Percentiles rank a stretch among this genome's conserved stretches.
Evolutionary conservation across 2,797 vertebrate species (phyloP).

Genomic region (Aeoliscus strigatus): DNA sequence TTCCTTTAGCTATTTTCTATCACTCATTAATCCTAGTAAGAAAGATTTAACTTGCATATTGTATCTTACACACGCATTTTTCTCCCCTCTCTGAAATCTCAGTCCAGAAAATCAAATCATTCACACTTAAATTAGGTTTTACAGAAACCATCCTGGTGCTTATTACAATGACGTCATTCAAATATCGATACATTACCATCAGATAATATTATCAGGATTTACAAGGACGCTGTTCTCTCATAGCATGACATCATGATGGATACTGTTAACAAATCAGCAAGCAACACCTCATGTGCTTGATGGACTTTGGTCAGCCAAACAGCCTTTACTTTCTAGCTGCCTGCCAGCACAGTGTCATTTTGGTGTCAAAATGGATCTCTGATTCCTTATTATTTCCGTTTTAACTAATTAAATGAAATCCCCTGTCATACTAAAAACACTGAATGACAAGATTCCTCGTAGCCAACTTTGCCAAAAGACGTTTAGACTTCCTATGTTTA

Average conservation of each 20-base stretch:
- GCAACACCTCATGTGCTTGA: neutral
- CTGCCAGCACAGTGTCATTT: neutral
- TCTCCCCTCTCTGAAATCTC: conserved; percentile 8
- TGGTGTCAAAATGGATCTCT: neutral
- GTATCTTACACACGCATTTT: neutral
- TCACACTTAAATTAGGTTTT: conserved; percentile 12
- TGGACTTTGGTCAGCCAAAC: conserved; percentile 16
- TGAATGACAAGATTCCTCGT: neutral
- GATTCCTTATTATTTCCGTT: neutral
- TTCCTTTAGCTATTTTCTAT: conserved; percentile 8
- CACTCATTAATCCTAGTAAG: conserved; percentile 39
- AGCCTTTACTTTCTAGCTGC: neutral
- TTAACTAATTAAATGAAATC: neutral
- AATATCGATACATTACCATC: neutral
- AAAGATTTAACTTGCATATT: conserved; percentile 3
- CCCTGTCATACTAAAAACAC: neutral
- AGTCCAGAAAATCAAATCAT: too few relatives aligned
- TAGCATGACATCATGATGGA: conserved; percentile 3
- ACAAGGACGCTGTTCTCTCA: neutral
- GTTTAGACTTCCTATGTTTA: too few relatives aligned
- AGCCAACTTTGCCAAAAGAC: too few relatives aligned
- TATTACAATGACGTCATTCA: conserved; percentile 11
- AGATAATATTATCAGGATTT: conserved; percentile 5
- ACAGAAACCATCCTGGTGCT: conserved; percentile 5
- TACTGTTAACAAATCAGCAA: neutral